A percentile compares a stretch with the other conserved stretches of the same genome.
Evolutionary conservation across 2,113 vertebrate species (phyloP).

Genomic region (Paracanthobrama guichenoti): DNA sequence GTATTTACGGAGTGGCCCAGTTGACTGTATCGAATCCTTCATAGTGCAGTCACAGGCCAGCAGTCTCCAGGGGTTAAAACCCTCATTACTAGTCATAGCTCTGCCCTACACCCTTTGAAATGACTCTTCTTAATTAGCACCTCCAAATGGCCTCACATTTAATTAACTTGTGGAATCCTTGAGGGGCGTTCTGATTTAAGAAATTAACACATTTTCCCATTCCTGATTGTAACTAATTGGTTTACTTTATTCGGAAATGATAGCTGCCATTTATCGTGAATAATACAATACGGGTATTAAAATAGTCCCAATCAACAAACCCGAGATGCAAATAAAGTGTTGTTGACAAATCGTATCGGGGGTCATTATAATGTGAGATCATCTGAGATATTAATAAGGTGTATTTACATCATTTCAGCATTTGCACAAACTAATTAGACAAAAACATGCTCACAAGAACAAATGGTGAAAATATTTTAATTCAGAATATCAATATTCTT

Average conservation of each 20-base stretch:
- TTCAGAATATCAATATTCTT: slow-evolving; percentile 62
- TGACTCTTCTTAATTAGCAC: slow-evolving; percentile 73
- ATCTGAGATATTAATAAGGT: not conserved
- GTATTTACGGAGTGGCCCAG: not conserved
- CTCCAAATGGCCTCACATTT: slow-evolving; percentile 69
- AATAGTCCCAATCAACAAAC: not conserved
- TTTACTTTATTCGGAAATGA: slow-evolving; percentile 71
- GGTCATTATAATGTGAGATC: not conserved
- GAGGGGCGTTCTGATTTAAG: slow-evolving; percentile 71
- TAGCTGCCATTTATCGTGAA: slow-evolving; percentile 35
- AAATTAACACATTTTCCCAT: slow-evolving; percentile 74
- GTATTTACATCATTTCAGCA: not conserved
- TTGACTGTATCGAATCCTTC: not conserved
- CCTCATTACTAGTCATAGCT: slow-evolving; percentile 70
- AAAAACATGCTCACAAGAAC: slow-evolving; percentile 49
- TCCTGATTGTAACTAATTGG: slow-evolving; percentile 73
- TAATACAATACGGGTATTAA: not conserved
- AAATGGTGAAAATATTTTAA: slow-evolving; percentile 59
- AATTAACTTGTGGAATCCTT: slow-evolving; percentile 74
- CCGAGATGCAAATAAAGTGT: not conserved
- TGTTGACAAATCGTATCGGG: not conserved
- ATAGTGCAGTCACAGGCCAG: not conserved
- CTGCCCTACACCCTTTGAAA: slow-evolving; percentile 72
- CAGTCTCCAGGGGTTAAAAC: slow-evolving; percentile 66
- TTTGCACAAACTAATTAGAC: not conserved